These are phyloP conservation scores for Urocyon cinereoargenteus DNA, from an alignment of 2,797 vertebrate genomes.

Conservation along the genomic window DNA sequence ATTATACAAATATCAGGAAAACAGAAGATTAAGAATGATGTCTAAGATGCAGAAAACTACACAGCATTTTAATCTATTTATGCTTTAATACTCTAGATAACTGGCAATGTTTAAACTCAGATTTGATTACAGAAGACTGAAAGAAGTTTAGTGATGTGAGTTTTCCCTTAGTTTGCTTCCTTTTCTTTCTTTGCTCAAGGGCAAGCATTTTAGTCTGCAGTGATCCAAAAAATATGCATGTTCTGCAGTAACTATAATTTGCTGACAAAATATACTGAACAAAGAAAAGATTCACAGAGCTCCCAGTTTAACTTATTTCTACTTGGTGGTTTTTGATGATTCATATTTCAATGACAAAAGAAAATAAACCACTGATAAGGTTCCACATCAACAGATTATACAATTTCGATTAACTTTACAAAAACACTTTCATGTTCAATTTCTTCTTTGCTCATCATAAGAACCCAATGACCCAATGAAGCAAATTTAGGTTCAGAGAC, in stretches of 20 bases:
- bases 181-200: slow-evolving; percentile 43
- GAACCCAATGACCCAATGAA: not conserved
- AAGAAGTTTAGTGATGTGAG: slow-evolving; percentile 26
- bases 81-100: slow-evolving; percentile 41
- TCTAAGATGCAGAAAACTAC: slow-evolving; percentile 12
- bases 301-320: slow-evolving; percentile 53
- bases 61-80: slow-evolving; percentile 36
- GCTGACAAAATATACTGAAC: not conserved
- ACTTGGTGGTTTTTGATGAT: not conserved
- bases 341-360: slow-evolving; percentile 62
- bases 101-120: slow-evolving; percentile 42
- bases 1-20: slow-evolving; percentile 36
- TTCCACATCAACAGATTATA: slow-evolving; percentile 38
- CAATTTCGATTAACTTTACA: slow-evolving; percentile 6
- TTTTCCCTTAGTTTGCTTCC: slow-evolving; percentile 44
- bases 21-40: slow-evolving; percentile 35
- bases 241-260: slow-evolving; percentile 25
- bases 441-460: slow-evolving; percentile 46
- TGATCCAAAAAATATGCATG: slow-evolving; percentile 17
- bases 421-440: slow-evolving; percentile 43
- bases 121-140: slow-evolving; percentile 60
- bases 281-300: slow-evolving; percentile 32
- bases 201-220: slow-evolving; percentile 51
- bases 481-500: slow-evolving; percentile 24
- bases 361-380: slow-evolving; percentile 43